phyloP scores from a whole-genome alignment of 2,113 vertebrate species.

The Myanophis thanlyinensis region DNA sequence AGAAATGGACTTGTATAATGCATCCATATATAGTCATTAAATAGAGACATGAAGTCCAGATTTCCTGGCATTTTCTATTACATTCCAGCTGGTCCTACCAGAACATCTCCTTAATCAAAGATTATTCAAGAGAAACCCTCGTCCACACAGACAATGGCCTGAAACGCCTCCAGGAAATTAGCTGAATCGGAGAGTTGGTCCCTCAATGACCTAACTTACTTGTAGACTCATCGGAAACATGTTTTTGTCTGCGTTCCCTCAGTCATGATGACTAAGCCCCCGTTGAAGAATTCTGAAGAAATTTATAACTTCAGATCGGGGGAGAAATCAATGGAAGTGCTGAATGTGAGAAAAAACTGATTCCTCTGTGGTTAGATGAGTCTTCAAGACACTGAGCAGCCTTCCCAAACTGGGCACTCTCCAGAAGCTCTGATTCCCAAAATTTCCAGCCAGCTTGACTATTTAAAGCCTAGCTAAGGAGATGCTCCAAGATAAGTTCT shows the following conservation, averaged over 20 bases:
- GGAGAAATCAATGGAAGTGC: slow-evolving; percentile 29
- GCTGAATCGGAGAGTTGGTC: slow-evolving; percentile 56
- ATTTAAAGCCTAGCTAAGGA: background rate
- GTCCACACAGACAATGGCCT: slow-evolving; percentile 48
- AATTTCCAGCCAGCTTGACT: background rate
- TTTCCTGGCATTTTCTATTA: slow-evolving; percentile 50
- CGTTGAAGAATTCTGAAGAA: slow-evolving; percentile 38
- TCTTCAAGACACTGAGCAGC: background rate
- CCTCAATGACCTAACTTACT: slow-evolving; percentile 58
- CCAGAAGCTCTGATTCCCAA: background rate
- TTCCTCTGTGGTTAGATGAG: background rate
- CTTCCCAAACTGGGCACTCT: background rate
- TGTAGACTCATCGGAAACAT: slow-evolving; percentile 67
- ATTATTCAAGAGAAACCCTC: slow-evolving; percentile 53
- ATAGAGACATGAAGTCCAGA: slow-evolving; percentile 46
- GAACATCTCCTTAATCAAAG: slow-evolving; percentile 54
- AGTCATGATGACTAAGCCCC: background rate
- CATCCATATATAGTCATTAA: slow-evolving; percentile 18
- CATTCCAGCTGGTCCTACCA: slow-evolving; percentile 55
- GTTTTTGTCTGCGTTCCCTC: slow-evolving; percentile 42
- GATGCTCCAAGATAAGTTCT: background rate
- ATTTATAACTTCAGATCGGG: slow-evolving; percentile 44
- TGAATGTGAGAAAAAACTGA: background rate
- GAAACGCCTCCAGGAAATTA: slow-evolving; percentile 67
- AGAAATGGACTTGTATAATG: background rate